Percentiles rank a stretch among this genome's conserved stretches.
These are phyloP conservation scores for Eupithecia pulchellata DNA, from an alignment of 2,888 invertebrate genomes.

Conservation along the genomic window DNA sequence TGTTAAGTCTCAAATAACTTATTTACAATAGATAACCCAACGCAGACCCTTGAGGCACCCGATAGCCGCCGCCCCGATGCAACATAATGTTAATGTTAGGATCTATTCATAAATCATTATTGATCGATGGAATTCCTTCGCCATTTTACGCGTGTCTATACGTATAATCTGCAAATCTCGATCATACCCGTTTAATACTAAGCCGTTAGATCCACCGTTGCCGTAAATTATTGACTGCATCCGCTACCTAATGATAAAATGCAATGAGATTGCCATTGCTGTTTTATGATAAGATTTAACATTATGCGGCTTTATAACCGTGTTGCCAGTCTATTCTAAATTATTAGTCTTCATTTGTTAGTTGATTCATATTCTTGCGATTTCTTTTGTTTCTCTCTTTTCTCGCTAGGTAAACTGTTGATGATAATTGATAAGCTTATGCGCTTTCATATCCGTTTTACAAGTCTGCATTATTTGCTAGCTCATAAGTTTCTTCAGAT, in stretches of 20 bases:
- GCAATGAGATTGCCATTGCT: conserved; percentile 16
- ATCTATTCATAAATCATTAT: conserved; percentile 2
- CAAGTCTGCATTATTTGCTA: neutral
- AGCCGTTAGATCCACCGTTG: conserved; percentile 32
- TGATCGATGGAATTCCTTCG: neutral
- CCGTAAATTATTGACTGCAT: conserved; percentile 35
- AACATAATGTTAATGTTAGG: neutral
- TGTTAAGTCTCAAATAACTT: neutral
- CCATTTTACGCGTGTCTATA: neutral
- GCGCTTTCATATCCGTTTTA: neutral
- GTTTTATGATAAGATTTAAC: conserved; percentile 13
- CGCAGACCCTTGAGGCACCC: neutral
- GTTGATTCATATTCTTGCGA: too few relatives aligned
- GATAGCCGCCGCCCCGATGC: neutral
- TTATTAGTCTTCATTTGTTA: neutral
- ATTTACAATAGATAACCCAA: neutral
- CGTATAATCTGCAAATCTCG: neutral
- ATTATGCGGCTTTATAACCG: neutral
- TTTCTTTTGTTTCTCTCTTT: too few relatives aligned
- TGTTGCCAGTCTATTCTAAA: too few relatives aligned
- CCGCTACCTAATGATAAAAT: conserved; percentile 31
- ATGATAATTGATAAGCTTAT: conserved; percentile 8
- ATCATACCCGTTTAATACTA: conserved; percentile 13
- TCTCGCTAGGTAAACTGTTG: too few relatives aligned
- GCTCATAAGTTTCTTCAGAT: neutral